Evolutionary conservation across 2,113 vertebrate species (phyloP).

Genomic region (Tringa solitaria): DNA sequence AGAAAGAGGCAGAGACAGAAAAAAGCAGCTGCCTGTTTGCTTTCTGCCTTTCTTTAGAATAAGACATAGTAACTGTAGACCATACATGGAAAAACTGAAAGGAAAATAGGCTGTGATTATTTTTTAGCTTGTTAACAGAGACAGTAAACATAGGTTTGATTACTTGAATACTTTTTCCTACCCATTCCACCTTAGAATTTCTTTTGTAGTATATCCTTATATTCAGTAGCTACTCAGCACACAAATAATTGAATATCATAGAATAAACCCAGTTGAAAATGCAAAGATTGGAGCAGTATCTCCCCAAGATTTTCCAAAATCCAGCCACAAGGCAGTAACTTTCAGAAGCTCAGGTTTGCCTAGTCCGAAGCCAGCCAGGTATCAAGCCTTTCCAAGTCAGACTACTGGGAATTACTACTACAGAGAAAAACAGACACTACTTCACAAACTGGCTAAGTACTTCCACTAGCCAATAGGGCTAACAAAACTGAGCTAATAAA

Average conservation of each 20-base stretch:
- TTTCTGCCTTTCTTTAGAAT: background rate
- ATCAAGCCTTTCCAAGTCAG: background rate
- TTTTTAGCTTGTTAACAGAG: background rate
- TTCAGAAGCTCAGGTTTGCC: background rate
- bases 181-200: background rate
- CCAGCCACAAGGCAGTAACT: background rate
- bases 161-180: background rate
- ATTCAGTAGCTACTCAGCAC: background rate
- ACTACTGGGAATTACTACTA: background rate
- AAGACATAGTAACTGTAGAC: background rate
- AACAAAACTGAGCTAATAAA: background rate
- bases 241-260: background rate
- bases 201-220: background rate
- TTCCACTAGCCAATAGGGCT: background rate
- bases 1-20: background rate
- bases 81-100: background rate
- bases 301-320: background rate
- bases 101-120: background rate
- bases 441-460: background rate
- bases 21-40: background rate
- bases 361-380: background rate
- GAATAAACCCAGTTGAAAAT: background rate
- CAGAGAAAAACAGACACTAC: background rate
- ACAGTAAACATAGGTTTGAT: background rate
- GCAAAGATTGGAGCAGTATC: background rate